Base-by-base conservation (phyloP, 1,140 invertebrate genomes). In the Pygmarrhopalites habei region DNA sequence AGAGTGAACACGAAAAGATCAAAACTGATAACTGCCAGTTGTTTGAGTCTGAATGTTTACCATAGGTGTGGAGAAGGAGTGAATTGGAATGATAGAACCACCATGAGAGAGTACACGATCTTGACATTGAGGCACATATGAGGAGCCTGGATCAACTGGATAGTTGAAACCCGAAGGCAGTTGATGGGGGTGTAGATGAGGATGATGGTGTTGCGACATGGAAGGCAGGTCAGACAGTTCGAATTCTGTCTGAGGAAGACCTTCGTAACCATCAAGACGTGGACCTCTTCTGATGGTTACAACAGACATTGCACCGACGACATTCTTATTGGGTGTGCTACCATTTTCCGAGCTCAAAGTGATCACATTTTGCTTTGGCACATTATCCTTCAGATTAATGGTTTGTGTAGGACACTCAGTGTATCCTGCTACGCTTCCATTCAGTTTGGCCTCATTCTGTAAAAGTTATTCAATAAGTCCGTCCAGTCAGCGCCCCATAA, bases 181-280 rank as follows among this genome's bases (percentile, higher is more conserved):
- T 52, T 52, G 49, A 56, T 56, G 53, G 12, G 58, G 46, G 53
- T 60, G 58, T 14, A 30, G 58, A 17, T 62, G 60, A 2, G 60
- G 60, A 46, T 43, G 41, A 46, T 65, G 51, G 41, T 61, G 43
- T 15, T 56, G 51, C 28, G 53, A 58, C 44, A 53, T 55, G 25
- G 61, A 59, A 64, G 49, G 58, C 41, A 69, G 23, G 19, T 67
- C 68, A 41, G 58, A 43, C 57, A 73, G 47, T 61, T 75, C 73
- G n/a, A 73, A 66, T 60, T 75, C 75, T 23, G 72, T 72, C 60
- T 73, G 72, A 3, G 75, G 70, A 1, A 75, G 63, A 28, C 70
- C 68, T 56, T 75, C 73, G 58, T 75, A 75, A 30, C 66, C 66
- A 65, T 61, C 58, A 17, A 68, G 46, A n/a, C 62, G 66, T 15